A percentile compares a stretch with the other conserved stretches of the same genome.
Conservation (phyloP, 2,888 invertebrate genomes). For the Leucophenga maculata region DNA sequence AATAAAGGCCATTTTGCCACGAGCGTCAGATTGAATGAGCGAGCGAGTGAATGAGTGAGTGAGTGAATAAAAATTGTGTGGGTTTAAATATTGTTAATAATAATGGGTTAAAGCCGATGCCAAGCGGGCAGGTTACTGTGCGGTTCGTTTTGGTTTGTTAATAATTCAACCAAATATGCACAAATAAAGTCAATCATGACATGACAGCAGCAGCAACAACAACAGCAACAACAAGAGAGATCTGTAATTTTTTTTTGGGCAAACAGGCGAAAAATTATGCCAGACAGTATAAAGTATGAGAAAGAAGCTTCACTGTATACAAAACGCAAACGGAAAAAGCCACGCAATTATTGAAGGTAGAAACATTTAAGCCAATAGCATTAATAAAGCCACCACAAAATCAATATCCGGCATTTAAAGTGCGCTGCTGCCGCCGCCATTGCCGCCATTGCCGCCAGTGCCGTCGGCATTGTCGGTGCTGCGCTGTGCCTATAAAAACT, state of each 20-base stretch:
- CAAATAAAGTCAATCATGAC: slow-evolving; percentile 59
- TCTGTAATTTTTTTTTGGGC: background rate
- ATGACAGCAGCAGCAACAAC: slow-evolving; percentile 51
- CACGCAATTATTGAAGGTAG: slow-evolving; percentile 70
- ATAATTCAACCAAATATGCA: slow-evolving; percentile 62
- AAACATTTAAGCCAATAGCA: slow-evolving; percentile 72
- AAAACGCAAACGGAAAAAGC: slow-evolving; percentile 49
- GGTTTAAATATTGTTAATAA: slow-evolving; percentile 7
- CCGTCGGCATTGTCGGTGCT: no score
- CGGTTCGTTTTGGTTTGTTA: slow-evolving; percentile 45
- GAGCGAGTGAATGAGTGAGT: background rate
- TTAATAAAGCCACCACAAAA: slow-evolving; percentile 73
- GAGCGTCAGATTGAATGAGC: no score
- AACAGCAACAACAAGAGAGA: slow-evolving; percentile 27
- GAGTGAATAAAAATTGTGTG: background rate
- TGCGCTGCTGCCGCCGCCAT: slow-evolving; percentile 50
- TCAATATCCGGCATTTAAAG: slow-evolving; percentile 73
- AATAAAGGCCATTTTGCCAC: background rate
- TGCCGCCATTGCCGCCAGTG: no score
- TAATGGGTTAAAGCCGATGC: background rate
- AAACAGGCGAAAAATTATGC: background rate
- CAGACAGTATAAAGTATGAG: background rate
- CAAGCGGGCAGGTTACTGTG: background rate
- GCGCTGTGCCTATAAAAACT: slow-evolving; percentile 71
- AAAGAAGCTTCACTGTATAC: background rate